Evolutionary conservation across 2,888 invertebrate species (phyloP).

Genomic region (Polia nebulosa): DNA sequence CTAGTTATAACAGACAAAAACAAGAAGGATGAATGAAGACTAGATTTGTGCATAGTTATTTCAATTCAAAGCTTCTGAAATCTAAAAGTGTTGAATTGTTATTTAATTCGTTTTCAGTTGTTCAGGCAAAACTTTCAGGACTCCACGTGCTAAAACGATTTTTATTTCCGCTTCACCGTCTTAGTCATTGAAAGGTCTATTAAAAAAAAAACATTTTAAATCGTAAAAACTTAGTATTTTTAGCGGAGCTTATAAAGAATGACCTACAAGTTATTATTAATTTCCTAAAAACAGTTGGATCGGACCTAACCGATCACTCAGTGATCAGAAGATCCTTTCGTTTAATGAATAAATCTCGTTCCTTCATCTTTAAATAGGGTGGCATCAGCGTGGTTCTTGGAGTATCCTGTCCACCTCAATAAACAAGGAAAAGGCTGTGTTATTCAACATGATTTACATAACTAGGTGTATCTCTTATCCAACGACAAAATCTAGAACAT

Average conservation of each 20-base stretch:
- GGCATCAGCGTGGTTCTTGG: neutral
- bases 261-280: neutral
- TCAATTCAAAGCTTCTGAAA: slow-evolving; percentile 17
- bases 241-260: neutral
- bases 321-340: neutral
- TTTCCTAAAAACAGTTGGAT: neutral
- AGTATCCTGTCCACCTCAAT: neutral
- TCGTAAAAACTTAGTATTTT: neutral
- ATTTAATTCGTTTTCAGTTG: slow-evolving; percentile 24
- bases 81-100: slow-evolving; percentile 18
- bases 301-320: neutral
- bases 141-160: neutral
- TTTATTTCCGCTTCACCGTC: neutral
- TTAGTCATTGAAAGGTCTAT: neutral
- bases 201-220: neutral
- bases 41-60: slow-evolving; percentile 16
- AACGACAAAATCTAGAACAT: slow-evolving; percentile 29
- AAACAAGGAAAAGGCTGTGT: neutral
- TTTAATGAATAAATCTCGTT: neutral
- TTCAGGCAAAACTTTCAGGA: slow-evolving; percentile 10
- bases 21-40: slow-evolving; percentile 11
- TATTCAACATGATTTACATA: slow-evolving; percentile 29
- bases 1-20: slow-evolving; percentile 15
- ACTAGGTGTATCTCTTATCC: neutral
- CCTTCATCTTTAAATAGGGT: neutral